Evolutionary conservation across 2,888 invertebrate species (phyloP), one percentile per base, ranked within the genome.

Genomic region (Chaetoderma sp.): DNA sequence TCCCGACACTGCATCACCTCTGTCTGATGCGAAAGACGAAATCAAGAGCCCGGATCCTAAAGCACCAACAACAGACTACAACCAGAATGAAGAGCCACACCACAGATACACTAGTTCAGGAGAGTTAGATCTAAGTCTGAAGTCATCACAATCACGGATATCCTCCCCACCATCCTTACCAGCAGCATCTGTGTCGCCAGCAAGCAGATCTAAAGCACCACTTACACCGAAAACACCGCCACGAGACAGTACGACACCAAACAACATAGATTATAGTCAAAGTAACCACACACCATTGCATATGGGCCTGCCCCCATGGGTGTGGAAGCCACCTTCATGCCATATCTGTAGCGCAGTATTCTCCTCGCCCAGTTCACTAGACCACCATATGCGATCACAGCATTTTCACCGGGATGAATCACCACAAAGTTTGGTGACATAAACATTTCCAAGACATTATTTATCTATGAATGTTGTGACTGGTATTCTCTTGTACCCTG

Each of bases 341-440:
- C 83, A 82, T 64, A 72, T 97, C 88, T 98, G 98, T 90, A 95
- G 94, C 91, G 96, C 97, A 90, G 95, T 95, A 81, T 96, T 97
- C 89, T 95, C 96, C 83, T 96, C 95, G 90, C 91, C 96, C 88
- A 93, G 94, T 66, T 95, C 96, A 74, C 90, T 98, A 85, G 97
- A 98, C 90, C 96, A 96, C 86, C 98, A 98, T 90, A 93, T 97
- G 88, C 92, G 97, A 83, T 95, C 95, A 68, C 97, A 97, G 67
- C 79, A 81, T 60, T 62, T 77, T 57, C 30, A 47, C 44, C 33
- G 69, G 6, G 72, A 68, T 13, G 71, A 73, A 57, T 61, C 75
- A 4, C 57, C 67, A 28, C 71, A 73, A 28, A 67, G 72, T n/a
- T 61, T 75, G 13, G 72, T 65, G 16, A 74, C 75, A 23, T 68